A percentile compares a stretch with the other conserved stretches of the same genome.
phyloP scores from a whole-genome alignment of 92 coral and sea anemone species.

The Siderastrea radians region DNA sequence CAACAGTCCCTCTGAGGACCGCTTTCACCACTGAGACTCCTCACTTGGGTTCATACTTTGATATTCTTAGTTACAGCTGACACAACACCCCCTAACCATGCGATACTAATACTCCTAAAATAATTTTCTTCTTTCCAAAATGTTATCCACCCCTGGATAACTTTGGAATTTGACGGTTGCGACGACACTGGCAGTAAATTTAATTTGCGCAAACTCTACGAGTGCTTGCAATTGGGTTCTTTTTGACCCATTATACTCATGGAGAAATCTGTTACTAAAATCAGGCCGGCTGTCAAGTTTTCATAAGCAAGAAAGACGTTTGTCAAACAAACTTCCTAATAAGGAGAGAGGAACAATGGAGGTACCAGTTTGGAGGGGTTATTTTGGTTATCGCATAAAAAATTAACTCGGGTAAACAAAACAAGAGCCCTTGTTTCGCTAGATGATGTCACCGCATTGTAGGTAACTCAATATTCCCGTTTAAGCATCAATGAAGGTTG shows the following conservation, averaged over 20 bases:
- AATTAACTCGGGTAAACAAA: conserved; percentile 19
- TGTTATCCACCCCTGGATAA: no score
- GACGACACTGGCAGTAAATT: no score
- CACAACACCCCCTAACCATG: no score
- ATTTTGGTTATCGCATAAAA: conserved; percentile 25
- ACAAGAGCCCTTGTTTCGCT: conserved; percentile 25
- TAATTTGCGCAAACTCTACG: no score
- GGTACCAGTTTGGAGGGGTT: conserved; percentile 21
- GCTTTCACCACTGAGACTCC: no score
- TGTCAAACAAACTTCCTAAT: conserved; percentile 26
- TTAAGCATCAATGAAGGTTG: conserved; percentile 36
- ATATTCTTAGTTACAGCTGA: no score
- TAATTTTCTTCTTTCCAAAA: no score
- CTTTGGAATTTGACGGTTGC: no score
- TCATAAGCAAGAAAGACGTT: conserved; percentile 7
- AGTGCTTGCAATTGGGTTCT: not conserved
- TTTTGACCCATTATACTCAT: conserved; percentile 36
- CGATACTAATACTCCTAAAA: no score
- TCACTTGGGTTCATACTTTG: no score
- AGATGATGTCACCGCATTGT: conserved; percentile 58
- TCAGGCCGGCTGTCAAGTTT: conserved; percentile 55
- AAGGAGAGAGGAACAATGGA: conserved; percentile 39
- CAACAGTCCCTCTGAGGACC: no score
- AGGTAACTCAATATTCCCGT: conserved; percentile 30
- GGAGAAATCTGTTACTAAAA: conserved; percentile 6